Conservation (phyloP, 2,113 vertebrate genomes). For the Anarrhichthys ocellatus region DNA sequence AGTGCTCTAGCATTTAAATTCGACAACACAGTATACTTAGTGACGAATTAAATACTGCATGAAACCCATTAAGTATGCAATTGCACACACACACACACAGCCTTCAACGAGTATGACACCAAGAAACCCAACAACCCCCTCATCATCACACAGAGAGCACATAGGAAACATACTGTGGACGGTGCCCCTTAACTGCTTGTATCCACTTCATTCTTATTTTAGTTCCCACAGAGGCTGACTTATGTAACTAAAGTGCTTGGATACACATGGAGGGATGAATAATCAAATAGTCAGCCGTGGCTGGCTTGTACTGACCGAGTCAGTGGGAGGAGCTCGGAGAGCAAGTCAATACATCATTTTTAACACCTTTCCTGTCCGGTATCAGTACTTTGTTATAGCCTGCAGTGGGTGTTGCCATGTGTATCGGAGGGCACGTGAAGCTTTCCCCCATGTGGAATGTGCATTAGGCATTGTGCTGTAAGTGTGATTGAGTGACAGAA, state of each 20-base stretch:
- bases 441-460: constrained; percentile 18
- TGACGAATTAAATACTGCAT: constrained; percentile 48
- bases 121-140: constrained; percentile 33
- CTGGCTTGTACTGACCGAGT: constrained; percentile 54
- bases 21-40: constrained; percentile 28
- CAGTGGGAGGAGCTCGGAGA: constrained; percentile 51
- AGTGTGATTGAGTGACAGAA: neutral
- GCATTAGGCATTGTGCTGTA: neutral
- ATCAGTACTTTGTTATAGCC: constrained; percentile 14
- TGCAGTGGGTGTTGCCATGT: constrained; percentile 9
- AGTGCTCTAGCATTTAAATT: neutral
- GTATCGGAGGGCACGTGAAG: constrained; percentile 2
- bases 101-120: constrained; percentile 15
- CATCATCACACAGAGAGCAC: constrained; percentile 53
- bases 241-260: constrained; percentile 75
- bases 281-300: constrained; percentile 66
- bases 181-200: constrained; percentile 55
- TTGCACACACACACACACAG: neutral
- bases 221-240: constrained; percentile 62
- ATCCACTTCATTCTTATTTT: constrained; percentile 66
- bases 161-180: constrained; percentile 35
- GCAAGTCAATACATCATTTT: constrained; percentile 21
- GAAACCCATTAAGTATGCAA: neutral
- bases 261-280: constrained; percentile 70
- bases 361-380: constrained; percentile 10